A percentile compares a stretch with the other conserved stretches of the same genome.
Evolutionary conservation across 35 echinoderm and acorn worm genomes (phyloP).

Genomic region (Apostichopus parvimensis): DNA sequence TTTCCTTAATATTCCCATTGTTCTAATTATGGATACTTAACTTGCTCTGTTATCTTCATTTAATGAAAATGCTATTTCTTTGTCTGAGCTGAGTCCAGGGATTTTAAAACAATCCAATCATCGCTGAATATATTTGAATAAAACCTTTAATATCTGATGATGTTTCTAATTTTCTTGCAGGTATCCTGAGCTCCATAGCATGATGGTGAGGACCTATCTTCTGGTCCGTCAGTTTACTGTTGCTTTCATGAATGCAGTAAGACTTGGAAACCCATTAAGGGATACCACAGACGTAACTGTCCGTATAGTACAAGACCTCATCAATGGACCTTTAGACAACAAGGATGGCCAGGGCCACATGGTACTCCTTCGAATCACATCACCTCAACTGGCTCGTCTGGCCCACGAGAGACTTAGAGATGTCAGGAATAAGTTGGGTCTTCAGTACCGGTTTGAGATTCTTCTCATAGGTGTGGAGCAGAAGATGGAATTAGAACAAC

Average conservation of each 20-base stretch:
- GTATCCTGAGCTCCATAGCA: slow-evolving; percentile 91
- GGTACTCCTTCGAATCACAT: slow-evolving; percentile 81
- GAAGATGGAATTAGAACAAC: slow-evolving; percentile 68
- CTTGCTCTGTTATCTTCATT: too few relatives aligned
- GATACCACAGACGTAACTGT: slow-evolving; percentile 67
- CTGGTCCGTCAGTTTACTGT: slow-evolving; percentile 89
- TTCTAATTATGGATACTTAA: too few relatives aligned
- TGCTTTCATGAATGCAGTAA: slow-evolving; percentile 80
- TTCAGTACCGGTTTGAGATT: slow-evolving; percentile 87
- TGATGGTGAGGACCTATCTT: slow-evolving; percentile 87
- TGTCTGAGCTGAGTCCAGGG: too few relatives aligned
- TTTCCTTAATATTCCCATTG: too few relatives aligned
- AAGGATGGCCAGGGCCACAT: slow-evolving; percentile 65
- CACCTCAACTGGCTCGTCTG: slow-evolving; percentile 81
- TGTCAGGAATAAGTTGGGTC: slow-evolving; percentile 84
- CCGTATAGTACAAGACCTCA: slow-evolving; percentile 69
- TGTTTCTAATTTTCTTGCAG: slow-evolving; percentile 23
- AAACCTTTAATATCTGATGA: too few relatives aligned
- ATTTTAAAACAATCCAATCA: too few relatives aligned
- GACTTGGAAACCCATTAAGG: slow-evolving; percentile 26
- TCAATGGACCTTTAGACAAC: slow-evolving; percentile 58
- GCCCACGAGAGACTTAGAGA: slow-evolving; percentile 82
- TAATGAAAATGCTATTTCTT: too few relatives aligned
- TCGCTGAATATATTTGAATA: too few relatives aligned
- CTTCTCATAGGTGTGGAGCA: slow-evolving; percentile 62